Base-by-base conservation (phyloP, 2,113 vertebrate species). In the Zosterops pallidus region DNA sequence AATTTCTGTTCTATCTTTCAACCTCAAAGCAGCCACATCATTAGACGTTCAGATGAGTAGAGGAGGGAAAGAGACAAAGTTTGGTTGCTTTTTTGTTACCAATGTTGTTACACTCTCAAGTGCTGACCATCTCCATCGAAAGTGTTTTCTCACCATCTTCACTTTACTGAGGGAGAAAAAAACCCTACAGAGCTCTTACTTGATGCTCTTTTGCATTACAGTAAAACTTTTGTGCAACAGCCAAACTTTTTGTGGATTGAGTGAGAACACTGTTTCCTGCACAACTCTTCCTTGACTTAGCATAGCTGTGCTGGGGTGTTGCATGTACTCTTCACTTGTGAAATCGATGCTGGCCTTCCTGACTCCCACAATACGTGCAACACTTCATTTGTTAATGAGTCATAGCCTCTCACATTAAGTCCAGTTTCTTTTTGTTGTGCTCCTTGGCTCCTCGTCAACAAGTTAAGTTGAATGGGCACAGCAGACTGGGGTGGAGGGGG, bases 351-450 rank as follows among this genome's bases (percentile, higher is more conserved):
- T 96, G 79, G 68, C 55, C 47, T 94, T 95, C 78, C 90, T 69
- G 71, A 76, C 39, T 91, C 52, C 76, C 71, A 57, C 55, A 82
- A 56, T 80, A 65, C 18, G 9, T 37, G 28, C 42, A 86, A 10
- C 84, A 53, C 81, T 92, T 95, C 57, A 83, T 91, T 89, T 90
- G 69, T 85, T 75, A 75, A 75, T 94, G 93, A 95, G 63, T 96
- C 94, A 92, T 57, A 72, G 62, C 65, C 76, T 94, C 44, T 89
- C 75, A 69, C 47, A 57, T 77, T 5, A 89, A 92, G 72, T 81
- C 70, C 33, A 29, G 2, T 75, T 82, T 82, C 86, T 92, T 93
- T 84, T 84, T 92, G 75, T 93, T 83, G 37, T 93, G 78, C 84
- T 94, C 50, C 57, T 86, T 95, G 92, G 80, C 90, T 91, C 47